Evolutionary conservation across 2,888 invertebrate species (phyloP), one percentile per base, ranked within the genome.

Genomic region (Cristatella mucedo): DNA sequence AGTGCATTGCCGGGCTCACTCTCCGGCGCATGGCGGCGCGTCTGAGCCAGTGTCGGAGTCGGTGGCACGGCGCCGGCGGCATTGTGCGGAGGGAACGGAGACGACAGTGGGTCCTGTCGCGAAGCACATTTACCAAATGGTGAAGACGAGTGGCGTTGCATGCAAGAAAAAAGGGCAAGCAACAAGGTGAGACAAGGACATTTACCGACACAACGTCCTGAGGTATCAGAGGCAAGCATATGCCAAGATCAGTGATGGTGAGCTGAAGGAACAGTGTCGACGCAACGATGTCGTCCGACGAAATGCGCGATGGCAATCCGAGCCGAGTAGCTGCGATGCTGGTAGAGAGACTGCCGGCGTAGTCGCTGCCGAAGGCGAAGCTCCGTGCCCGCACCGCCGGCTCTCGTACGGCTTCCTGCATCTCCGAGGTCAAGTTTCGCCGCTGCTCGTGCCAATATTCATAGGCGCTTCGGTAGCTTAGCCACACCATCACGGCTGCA

Each of bases 371-470:
- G n/a, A n/a, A n/a, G n/a, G n/a, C n/a, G n/a, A n/a, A n/a, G n/a
- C n/a, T n/a, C n/a, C n/a, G n/a, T n/a, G n/a, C n/a, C 16, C n/a
- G 4, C n/a, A 15, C 31, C 5, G 16, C 5, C 6, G 16, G 5
- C 15, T 29, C 26, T 5, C 5, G 7, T 4, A 29, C 18, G 5
- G 19, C 19, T 4, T 36, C 19, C 36, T 36, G 16, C 26, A 85
- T 82, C 61, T 91, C 89, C 54, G 81, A 83, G 59, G 84, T 89
- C 30, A 91, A 70, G 53, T 80, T 84, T 4, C 84, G 78, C 3
- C 93, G 71, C 67, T 95, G 93, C 64, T 91, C 91, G 51, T 84
- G 86, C 95, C 95, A 97, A 67, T 93, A 95, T 63, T 97, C 93
- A 61, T 95, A 95, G 0, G 95, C 93, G 67, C 93, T 95, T 69